Evolutionary conservation across 2,113 vertebrate genomes (phyloP).

Genomic region (Ochotona curzoniae): DNA sequence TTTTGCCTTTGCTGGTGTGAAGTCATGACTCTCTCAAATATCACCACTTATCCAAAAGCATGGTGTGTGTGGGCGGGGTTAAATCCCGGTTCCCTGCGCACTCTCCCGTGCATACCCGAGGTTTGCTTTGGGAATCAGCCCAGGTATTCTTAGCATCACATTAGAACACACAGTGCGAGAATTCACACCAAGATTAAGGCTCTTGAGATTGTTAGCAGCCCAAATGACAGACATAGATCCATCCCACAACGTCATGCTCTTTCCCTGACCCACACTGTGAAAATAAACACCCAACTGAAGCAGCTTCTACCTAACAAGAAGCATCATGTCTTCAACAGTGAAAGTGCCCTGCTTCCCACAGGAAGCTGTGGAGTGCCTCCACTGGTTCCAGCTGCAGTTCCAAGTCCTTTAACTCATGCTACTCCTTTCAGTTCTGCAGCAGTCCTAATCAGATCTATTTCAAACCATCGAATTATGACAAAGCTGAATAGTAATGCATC

Average conservation of each 20-base stretch:
- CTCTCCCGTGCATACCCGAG: accelerated
- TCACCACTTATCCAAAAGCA: too few relatives aligned
- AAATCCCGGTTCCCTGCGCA: not conserved
- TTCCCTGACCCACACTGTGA: not conserved
- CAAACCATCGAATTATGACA: not conserved
- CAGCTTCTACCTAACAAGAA: not conserved
- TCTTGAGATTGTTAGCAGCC: not conserved
- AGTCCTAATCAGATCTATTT: not conserved
- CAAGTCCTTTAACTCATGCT: not conserved
- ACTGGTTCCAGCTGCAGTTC: not conserved
- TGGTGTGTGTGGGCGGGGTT: accelerated
- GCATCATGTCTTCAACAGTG: not conserved
- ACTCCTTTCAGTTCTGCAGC: not conserved
- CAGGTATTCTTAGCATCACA: not conserved
- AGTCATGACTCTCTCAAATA: accelerated
- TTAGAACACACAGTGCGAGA: not conserved
- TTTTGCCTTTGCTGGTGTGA: not conserved
- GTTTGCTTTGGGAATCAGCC: not conserved
- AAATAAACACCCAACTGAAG: not conserved
- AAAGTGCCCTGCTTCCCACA: not conserved
- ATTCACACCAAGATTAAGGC: not conserved
- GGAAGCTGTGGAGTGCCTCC: not conserved
- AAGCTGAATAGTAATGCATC: not conserved
- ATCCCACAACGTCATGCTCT: not conserved
- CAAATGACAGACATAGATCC: not conserved